These are phyloP conservation scores for Zaprionus inermis DNA, from an alignment of 1,140 invertebrate species.

Conservation along the genomic window DNA sequence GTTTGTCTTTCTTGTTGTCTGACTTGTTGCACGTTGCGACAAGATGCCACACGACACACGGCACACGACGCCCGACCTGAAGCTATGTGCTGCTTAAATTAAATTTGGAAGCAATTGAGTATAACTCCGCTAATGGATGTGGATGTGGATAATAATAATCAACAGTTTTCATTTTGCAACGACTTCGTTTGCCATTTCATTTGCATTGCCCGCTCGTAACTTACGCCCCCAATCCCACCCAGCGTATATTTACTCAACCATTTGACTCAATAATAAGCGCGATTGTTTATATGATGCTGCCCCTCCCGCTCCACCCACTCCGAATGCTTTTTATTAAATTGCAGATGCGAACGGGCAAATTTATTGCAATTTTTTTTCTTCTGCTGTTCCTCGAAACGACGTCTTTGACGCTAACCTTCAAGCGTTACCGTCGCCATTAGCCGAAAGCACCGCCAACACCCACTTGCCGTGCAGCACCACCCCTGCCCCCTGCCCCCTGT, in stretches of 20 bases:
- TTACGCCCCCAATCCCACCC: constrained; percentile 41
- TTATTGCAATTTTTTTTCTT: constrained; percentile 75
- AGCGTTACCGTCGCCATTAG: constrained; percentile 44
- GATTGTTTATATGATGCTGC: constrained; percentile 64
- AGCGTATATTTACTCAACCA: constrained; percentile 69
- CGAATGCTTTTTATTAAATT: constrained; percentile 79
- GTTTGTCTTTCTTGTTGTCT: constrained; percentile 47
- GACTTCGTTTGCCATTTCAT: constrained; percentile 57
- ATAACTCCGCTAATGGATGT: constrained; percentile 6
- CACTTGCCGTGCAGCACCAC: constrained; percentile 5
- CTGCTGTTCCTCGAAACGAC: not conserved
- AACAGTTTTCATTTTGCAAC: constrained; percentile 24
- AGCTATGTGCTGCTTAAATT: constrained; percentile 62
- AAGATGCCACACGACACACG: constrained; percentile 7
- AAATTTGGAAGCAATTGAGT: constrained; percentile 57
- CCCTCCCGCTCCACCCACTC: not conserved
- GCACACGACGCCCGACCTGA: not conserved
- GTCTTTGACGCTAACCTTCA: constrained; percentile 55
- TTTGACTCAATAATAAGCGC: constrained; percentile 72
- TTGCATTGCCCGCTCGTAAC: constrained; percentile 82
- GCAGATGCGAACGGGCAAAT: constrained; percentile 64
- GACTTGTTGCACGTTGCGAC: constrained; percentile 63
- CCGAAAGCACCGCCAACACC: constrained; percentile 17
- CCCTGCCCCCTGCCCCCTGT: not conserved
- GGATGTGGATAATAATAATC: not conserved